These are phyloP conservation scores for Ciconia boyciana DNA, from an alignment of 2,113 vertebrate genomes.

Conservation along the genomic window DNA sequence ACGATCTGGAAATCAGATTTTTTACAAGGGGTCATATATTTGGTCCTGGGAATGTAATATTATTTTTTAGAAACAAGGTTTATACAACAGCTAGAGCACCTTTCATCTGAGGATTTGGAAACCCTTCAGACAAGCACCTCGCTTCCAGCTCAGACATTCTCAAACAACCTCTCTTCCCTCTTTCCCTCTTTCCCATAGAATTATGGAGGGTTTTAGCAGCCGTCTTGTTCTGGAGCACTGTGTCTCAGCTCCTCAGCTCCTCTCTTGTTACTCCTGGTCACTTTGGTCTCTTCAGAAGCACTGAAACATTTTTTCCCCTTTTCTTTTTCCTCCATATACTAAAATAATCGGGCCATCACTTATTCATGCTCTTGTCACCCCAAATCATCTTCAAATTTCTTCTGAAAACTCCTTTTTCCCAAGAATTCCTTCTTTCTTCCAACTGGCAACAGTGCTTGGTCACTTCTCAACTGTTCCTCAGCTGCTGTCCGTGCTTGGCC, in stretches of 20 bases:
- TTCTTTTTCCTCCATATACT: background rate
- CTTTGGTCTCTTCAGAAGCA: background rate
- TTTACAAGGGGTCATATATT: background rate
- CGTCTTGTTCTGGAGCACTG: background rate
- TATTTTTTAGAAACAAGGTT: background rate
- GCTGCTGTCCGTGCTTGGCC: background rate
- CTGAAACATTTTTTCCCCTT: background rate
- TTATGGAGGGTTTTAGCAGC: background rate
- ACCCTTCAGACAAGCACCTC: background rate
- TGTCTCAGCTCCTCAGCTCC: background rate
- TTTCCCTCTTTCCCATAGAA: background rate
- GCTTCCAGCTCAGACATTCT: background rate
- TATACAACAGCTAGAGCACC: background rate
- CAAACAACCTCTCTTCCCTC: background rate
- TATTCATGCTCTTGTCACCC: background rate
- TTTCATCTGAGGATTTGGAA: background rate
- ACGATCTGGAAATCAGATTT: background rate
- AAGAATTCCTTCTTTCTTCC: background rate
- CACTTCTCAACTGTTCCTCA: background rate
- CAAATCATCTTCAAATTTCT: background rate
- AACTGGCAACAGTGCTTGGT: background rate
- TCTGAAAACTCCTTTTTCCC: background rate
- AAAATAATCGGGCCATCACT: background rate
- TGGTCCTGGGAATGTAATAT: background rate
- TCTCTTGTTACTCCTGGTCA: fast-evolving